Base-by-base conservation (phyloP, 2,113 vertebrate species). In the Baryphthengus martii region DNA sequence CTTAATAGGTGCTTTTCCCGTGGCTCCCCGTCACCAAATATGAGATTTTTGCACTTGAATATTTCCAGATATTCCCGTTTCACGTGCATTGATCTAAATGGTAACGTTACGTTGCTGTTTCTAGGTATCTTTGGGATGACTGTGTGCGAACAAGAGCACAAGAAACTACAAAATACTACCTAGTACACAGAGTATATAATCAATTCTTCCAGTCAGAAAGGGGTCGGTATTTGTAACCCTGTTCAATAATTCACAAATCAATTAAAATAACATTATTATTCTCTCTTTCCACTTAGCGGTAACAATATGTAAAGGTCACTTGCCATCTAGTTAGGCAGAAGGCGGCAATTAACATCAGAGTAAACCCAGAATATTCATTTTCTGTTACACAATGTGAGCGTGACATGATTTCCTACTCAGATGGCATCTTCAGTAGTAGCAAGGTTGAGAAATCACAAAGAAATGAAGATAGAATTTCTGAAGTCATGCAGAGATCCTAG, bases 201-300 rank as follows among this genome's bases (percentile, higher is more conserved):
- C 82, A 92, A 94, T 96, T 97, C 68, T 97, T 95, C 35, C 55
- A 91, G 67, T 89, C 75, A 94, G 91, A 95, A 89, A 97, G 63
- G 67, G 71, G 71, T 96, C 37, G 5, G 86, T 95, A 94, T 96
- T 96, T 89, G 77, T 96, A 95, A 93, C 31, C 59, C 87, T 97
- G 84, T 95, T 98, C 97, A 98, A 98, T 98, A 98, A 98, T 98
- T 98, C 96, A 98, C 96, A 97, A 97, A 98, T 98, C 97, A 98
- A 98, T 98, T 98, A 98, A 98, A 98, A 98, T 97, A 97, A 95
- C 97, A 97, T 98, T 98, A 97, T 97, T 96, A 96, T 97, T 97
- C 91, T 97, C 91, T 89, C 95, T 97, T 96, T 85, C 89, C 95
- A 97, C 96, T 97, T 98, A 97, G 88, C 92, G 95, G 93, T 95